Evolutionary conservation across 1,140 invertebrate genomes (phyloP).

Genomic region (Bombus soroeensis): DNA sequence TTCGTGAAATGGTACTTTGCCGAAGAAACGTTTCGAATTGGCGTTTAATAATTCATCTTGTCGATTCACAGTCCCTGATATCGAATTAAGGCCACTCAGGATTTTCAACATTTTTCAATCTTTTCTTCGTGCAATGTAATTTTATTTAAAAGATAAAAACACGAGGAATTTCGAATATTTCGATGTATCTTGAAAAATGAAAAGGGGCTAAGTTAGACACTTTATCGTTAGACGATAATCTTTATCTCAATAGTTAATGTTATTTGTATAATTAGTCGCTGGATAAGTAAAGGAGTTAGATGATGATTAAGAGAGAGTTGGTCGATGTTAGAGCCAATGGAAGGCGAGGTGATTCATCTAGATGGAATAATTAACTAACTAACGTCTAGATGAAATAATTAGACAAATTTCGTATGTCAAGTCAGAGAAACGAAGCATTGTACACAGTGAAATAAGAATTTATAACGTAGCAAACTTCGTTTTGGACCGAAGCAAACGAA

Average conservation of each 20-base stretch:
- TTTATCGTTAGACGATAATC: no score
- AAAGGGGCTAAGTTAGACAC: accelerated
- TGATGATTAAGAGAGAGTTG: no score
- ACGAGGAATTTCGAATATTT: no score
- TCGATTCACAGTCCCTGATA: no score
- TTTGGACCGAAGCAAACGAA: not conserved
- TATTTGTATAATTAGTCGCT: no score
- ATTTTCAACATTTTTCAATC: no score
- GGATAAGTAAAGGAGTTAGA: not conserved
- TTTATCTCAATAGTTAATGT: no score
- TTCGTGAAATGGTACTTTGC: not conserved
- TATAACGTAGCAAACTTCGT: not conserved
- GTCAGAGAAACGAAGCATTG: not conserved
- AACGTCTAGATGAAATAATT: not conserved
- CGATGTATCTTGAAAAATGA: no score
- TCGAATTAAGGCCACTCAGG: no score
- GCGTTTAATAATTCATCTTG: not conserved
- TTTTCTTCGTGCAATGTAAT: no score
- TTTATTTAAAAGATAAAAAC: no score
- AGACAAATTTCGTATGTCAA: not conserved
- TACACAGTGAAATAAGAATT: not conserved
- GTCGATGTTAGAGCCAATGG: not conserved
- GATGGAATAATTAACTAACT: no score
- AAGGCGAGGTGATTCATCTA: not conserved
- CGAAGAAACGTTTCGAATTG: not conserved